Base-by-base conservation (phyloP, 2,797 vertebrate species). In the Sebastes nivosus region DNA sequence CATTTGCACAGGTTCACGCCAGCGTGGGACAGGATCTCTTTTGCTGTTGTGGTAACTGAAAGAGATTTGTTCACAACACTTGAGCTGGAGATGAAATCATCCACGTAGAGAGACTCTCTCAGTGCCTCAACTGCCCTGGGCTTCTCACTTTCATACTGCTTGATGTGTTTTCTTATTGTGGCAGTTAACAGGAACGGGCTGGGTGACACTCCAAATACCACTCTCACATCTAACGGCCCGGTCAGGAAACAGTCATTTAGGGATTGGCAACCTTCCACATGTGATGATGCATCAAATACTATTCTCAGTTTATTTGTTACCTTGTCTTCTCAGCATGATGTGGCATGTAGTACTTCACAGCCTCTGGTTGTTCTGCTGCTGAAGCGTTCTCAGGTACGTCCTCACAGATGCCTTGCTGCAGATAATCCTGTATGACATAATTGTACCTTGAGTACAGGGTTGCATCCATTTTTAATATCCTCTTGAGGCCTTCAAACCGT, bases 231-330 rank as follows among this genome's bases (percentile, higher is more conserved):
- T 38, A 38, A 38, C 36, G 12, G 36, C 3, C 86, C 72, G 0
- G 79, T 55, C 1, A 82, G 9, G 4, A 82, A 32, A n/a, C 73
- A 36, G 75, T 80, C 64, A 65, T 87, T 81, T 2, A 89, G 67
- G 0, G 71, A 87, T 1, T 59, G 72, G 3, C 61, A 13, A 1
- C 63, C 73, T 0, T 67, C 72, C 5, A 86, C 32, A 5, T 90
- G 77, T 22, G 82, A 67, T 9, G 79, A 87, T 4, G 84, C 72
- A 85, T 87, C 77, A 54, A 85, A 82, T 0, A 82, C 81, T 1
- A 87, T 67, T 67, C 70, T 46, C 10, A 78, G n/a, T 24, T 74
- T 84, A 1, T 68, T 73, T 2, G 75, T 80, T 2, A 4, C 22
- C 5, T 84, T 75, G 0, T 86, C 79, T 4, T 84, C 72, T 52